Conservation (phyloP, 1,140 invertebrate genomes). For the Hycleus cichorii region DNA sequence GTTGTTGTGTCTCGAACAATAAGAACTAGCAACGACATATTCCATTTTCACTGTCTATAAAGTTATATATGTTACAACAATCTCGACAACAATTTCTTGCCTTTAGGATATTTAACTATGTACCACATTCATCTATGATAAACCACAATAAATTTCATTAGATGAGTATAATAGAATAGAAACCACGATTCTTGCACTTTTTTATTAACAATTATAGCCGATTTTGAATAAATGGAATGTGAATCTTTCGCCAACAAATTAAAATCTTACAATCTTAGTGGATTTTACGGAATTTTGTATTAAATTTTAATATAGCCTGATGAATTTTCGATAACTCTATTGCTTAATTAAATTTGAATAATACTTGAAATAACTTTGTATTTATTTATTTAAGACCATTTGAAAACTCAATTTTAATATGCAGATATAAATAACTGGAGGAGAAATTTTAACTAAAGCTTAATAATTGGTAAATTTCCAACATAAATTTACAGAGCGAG, state of each 20-base stretch:
- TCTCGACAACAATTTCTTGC: neutral
- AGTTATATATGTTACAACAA: slow-evolving; percentile 4
- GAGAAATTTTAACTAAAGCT: too few relatives aligned
- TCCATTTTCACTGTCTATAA: slow-evolving; percentile 4
- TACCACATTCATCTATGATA: neutral
- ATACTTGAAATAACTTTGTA: slow-evolving; percentile 11
- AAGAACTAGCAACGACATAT: neutral
- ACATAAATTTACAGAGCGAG: too few relatives aligned
- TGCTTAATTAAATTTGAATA: slow-evolving; percentile 13
- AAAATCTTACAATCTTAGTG: neutral
- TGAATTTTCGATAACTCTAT: slow-evolving; percentile 6
- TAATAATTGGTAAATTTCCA: too few relatives aligned
- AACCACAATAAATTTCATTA: slow-evolving; percentile 5
- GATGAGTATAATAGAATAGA: too few relatives aligned
- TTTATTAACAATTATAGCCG: too few relatives aligned
- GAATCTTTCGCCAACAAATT: neutral
- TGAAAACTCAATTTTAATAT: too few relatives aligned
- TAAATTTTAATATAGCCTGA: slow-evolving; percentile 8
- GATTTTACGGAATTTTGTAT: slow-evolving; percentile 4
- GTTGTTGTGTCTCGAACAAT: too few relatives aligned
- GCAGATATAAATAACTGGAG: too few relatives aligned
- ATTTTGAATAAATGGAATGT: too few relatives aligned
- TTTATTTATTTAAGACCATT: too few relatives aligned
- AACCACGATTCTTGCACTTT: too few relatives aligned
- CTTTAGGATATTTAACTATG: neutral